Conservation (phyloP, 2,797 vertebrate genomes). For the Macroramphosus scolopax region DNA sequence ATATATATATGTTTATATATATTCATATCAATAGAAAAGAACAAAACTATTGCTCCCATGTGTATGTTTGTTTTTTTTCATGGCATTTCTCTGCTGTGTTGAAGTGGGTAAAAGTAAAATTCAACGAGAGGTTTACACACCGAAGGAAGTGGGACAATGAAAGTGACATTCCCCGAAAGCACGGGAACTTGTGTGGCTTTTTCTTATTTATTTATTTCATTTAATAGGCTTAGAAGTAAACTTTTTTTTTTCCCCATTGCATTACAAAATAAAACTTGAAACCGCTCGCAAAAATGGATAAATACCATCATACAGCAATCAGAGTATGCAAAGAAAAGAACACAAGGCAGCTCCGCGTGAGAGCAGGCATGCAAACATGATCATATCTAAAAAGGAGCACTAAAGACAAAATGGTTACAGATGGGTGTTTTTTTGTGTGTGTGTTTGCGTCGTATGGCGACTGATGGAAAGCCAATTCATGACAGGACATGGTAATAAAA, state of each 20-base stretch:
- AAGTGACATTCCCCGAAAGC: slow-evolving; percentile 57
- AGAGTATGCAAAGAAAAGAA: slow-evolving; percentile 81
- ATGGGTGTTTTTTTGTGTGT: too few relatives aligned
- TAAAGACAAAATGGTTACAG: slow-evolving; percentile 62
- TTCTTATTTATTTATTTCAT: slow-evolving; percentile 16
- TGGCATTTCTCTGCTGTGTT: slow-evolving; percentile 85
- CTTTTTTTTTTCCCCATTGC: slow-evolving; percentile 58
- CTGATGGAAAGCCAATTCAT: slow-evolving; percentile 67
- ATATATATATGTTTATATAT: slow-evolving; percentile 76
- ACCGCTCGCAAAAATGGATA: slow-evolving; percentile 69
- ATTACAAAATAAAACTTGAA: slow-evolving; percentile 79
- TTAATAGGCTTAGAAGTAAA: slow-evolving; percentile 63
- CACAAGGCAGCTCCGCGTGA: slow-evolving; percentile 80
- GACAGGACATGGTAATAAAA: slow-evolving; percentile 68
- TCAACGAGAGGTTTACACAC: slow-evolving; percentile 68
- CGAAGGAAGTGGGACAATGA: slow-evolving; percentile 65
- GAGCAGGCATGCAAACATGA: slow-evolving; percentile 79
- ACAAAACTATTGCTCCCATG: slow-evolving; percentile 89
- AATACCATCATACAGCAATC: slow-evolving; percentile 84
- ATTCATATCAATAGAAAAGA: slow-evolving; percentile 77
- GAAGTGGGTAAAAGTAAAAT: slow-evolving; percentile 73
- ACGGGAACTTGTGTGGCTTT: slow-evolving; percentile 54
- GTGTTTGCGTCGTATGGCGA: slow-evolving; percentile 67
- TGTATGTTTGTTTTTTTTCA: slow-evolving; percentile 70
- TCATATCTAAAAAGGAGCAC: slow-evolving; percentile 64